These are phyloP conservation scores for Thera britannica DNA, from an alignment of 2,888 invertebrate species.

Conservation along the genomic window DNA sequence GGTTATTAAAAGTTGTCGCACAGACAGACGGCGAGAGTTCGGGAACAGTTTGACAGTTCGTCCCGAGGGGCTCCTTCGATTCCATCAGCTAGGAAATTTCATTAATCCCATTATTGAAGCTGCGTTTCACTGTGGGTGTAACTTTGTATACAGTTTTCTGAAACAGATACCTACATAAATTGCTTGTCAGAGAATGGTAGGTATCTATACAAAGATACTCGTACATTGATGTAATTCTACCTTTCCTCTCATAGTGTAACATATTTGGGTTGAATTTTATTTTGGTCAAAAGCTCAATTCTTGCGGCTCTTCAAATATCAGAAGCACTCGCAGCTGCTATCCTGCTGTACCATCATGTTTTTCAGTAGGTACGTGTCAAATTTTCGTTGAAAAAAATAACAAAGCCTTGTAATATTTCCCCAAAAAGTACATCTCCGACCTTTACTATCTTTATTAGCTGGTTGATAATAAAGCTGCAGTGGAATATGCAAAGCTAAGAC, in stretches of 20 bases:
- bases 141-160: conserved; percentile 36
- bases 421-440: conserved; percentile 58
- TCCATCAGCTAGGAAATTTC: conserved; percentile 74
- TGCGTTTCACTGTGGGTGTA: conserved; percentile 42
- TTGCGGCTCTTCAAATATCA: background rate
- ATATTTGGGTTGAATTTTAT: background rate
- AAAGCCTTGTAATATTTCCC: conserved; percentile 37
- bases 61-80: conserved; percentile 72
- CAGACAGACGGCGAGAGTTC: conserved; percentile 70
- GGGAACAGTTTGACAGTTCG: conserved; percentile 72
- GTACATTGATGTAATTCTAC: background rate
- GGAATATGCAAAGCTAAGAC: conserved; percentile 83
- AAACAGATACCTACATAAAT: conserved; percentile 7
- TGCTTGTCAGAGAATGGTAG: background rate
- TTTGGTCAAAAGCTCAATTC: background rate
- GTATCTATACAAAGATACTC: too few species aligned
- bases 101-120: conserved; percentile 75
- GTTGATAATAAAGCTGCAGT: conserved; percentile 67
- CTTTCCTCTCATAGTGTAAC: background rate
- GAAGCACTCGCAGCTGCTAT: too few species aligned
- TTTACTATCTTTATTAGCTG: conserved; percentile 78
- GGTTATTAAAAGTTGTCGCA: conserved; percentile 82
- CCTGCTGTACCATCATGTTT: background rate
- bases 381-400: conserved; percentile 18
- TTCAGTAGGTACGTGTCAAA: background rate